Percentiles rank a stretch among this genome's conserved stretches.
Evolutionary conservation across 1,140 invertebrate species (phyloP).

Genomic region (Drosophila tsacasi): DNA sequence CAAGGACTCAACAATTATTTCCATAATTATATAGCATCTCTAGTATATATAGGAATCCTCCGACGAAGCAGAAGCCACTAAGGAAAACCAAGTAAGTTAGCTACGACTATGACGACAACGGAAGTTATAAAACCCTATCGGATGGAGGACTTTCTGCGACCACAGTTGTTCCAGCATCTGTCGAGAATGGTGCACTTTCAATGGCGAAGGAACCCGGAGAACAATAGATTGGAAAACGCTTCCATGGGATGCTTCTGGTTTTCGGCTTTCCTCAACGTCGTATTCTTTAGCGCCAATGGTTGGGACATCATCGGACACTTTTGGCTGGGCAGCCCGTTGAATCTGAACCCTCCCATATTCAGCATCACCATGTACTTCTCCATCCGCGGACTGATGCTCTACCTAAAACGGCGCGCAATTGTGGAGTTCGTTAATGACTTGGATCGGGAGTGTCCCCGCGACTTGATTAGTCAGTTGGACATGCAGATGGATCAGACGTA

Average conservation of each 20-base stretch:
- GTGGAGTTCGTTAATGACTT: slow-evolving; percentile 39
- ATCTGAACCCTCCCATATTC: slow-evolving; percentile 38
- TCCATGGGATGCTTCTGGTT: slow-evolving; percentile 4
- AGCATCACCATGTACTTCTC: slow-evolving; percentile 52
- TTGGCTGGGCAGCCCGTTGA: neutral
- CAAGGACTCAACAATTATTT: slow-evolving; percentile 9
- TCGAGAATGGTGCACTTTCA: slow-evolving; percentile 14
- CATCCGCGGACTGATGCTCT: slow-evolving; percentile 47
- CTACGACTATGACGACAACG: slow-evolving; percentile 8
- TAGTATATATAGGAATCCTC: slow-evolving; percentile 7
- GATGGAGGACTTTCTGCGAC: slow-evolving; percentile 38
- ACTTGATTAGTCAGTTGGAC: slow-evolving; percentile 23
- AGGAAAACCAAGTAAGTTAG: neutral
- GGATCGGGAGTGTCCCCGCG: slow-evolving; percentile 46
- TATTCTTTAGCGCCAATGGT: slow-evolving; percentile 19
- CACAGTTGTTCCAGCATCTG: slow-evolving; percentile 13
- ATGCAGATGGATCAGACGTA: slow-evolving; percentile 20
- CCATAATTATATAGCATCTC: slow-evolving; percentile 1
- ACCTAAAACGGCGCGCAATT: slow-evolving; percentile 39
- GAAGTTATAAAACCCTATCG: slow-evolving; percentile 3
- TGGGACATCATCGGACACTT: slow-evolving; percentile 4
- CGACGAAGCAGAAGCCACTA: neutral
- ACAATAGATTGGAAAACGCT: slow-evolving; percentile 32
- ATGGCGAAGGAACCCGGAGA: slow-evolving; percentile 21
- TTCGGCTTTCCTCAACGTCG: slow-evolving; percentile 3